Evolutionary conservation across 2,797 vertebrate species (phyloP).

Genomic region (Sebastes taczanowskii): DNA sequence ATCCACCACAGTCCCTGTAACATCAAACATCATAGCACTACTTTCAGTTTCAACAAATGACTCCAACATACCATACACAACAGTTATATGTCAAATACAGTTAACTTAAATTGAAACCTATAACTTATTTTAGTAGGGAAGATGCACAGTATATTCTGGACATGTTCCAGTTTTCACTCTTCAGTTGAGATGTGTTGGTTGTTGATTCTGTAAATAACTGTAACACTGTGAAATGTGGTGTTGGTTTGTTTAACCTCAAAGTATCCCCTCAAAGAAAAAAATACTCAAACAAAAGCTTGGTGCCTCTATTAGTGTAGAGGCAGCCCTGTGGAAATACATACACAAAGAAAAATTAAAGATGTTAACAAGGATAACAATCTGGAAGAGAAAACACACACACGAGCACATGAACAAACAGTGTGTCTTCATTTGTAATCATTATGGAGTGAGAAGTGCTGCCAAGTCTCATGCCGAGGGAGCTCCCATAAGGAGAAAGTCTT

Average conservation of each 20-base stretch:
- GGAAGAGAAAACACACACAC: constrained; percentile 14
- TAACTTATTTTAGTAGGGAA: background rate
- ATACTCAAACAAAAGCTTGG: background rate
- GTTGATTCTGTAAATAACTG: background rate
- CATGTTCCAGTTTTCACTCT: background rate
- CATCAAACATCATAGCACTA: too few relatives aligned
- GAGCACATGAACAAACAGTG: constrained; percentile 51
- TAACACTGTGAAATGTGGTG: background rate
- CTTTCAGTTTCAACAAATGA: background rate
- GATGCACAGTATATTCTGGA: background rate
- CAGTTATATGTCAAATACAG: background rate
- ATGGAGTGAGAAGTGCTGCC: constrained; percentile 55
- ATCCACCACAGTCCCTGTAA: too few relatives aligned
- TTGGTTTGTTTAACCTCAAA: background rate
- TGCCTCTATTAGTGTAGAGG: background rate
- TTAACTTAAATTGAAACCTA: background rate
- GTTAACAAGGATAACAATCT: constrained; percentile 37
- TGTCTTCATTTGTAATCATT: constrained; percentile 73
- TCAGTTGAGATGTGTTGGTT: background rate
- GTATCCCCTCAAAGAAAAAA: background rate
- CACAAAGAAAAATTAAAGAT: constrained; percentile 26
- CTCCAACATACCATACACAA: background rate
- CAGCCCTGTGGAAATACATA: background rate
- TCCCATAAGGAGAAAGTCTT: constrained; percentile 68
- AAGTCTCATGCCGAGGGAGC: constrained; percentile 52